Conservation (phyloP, 2,797 vertebrate species). For the Nasua narica region DNA sequence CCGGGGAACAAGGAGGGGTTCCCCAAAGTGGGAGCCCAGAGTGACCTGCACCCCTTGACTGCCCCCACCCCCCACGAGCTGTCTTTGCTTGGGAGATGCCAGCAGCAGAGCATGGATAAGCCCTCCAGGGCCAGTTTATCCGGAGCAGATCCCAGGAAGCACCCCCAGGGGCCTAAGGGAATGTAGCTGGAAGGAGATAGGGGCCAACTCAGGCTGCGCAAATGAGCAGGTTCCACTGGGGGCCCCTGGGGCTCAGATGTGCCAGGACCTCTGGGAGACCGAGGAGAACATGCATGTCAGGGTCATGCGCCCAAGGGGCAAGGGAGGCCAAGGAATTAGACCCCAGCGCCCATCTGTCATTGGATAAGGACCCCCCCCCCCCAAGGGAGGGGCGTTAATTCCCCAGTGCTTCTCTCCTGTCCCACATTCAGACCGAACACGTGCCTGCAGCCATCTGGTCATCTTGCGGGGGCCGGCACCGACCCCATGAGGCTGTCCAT, state of each 20-base stretch:
- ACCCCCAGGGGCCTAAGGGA: background rate
- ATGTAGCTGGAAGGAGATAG: fast-evolving
- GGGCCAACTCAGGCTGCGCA: background rate
- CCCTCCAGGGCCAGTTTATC: background rate
- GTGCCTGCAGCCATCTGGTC: fast-evolving
- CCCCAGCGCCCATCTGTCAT: too few species aligned
- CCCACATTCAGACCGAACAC: fast-evolving
- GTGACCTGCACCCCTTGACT: background rate
- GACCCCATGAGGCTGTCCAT: too few species aligned
- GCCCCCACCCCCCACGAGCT: fast-evolving
- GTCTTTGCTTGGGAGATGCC: background rate
- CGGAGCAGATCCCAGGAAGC: background rate
- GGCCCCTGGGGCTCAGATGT: background rate
- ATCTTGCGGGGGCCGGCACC: fast-evolving
- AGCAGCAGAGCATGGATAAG: background rate
- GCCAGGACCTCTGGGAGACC: background rate
- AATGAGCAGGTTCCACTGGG: background rate
- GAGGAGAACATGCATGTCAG: fast-evolving
- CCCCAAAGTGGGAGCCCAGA: background rate
- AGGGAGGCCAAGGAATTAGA: background rate
- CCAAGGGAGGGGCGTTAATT: fast-evolving
- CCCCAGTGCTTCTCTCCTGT: fast-evolving
- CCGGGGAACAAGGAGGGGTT: background rate
- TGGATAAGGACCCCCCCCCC: background rate
- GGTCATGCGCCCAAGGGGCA: background rate